Evolutionary conservation across 2,113 vertebrate species (phyloP), one percentile per base, ranked within the genome.

Genomic region (Dermatemys mawii): DNA sequence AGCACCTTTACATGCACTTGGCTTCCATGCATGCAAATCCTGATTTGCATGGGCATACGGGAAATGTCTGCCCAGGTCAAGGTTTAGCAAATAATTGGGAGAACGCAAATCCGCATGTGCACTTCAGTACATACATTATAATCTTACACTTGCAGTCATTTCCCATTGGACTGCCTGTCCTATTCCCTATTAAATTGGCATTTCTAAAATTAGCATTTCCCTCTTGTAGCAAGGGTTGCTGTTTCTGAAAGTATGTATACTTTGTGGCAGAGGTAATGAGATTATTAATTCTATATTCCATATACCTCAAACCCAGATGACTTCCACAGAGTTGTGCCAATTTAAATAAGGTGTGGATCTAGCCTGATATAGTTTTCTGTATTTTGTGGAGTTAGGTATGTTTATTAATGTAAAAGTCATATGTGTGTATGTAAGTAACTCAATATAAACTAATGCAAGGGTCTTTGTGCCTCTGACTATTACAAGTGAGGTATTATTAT

Each of bases 201-300:
- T 21, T 19, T 67, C 35, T 67, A 67, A 67, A 67, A 67, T n/a
- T 19, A 67, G 17, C 16, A 67, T n/a, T 67, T n/a, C 60, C 35
- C 35, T 67, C 60, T 53, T 48, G 13, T 26, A 81, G 26, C 29
- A 80, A 46, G 10, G 60, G 48, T 63, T 81, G 29, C 5, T 81
- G 48, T 8, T 60, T 89, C 29, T 63, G 19, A 76, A 67, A 81
- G 51, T 38, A 63, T 21, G 38, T 32, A 41, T 78, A 78, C 53
- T 8, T 44, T 78, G 14, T 49, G 19, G 13, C 75, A 4, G 0
- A 0, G 26, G 16, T 35, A 21, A 51, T 4, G 51, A 11, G 35
- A 13, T 19, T 73, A 2, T 3, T 29, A 6, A 17, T 67, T 57
- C 10, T 86, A 1, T 83, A 44, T 32, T 29, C 11, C 55, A 83